Base-by-base conservation (phyloP, 2,888 invertebrate genomes). In the Aspidiotus rigidus region DNA sequence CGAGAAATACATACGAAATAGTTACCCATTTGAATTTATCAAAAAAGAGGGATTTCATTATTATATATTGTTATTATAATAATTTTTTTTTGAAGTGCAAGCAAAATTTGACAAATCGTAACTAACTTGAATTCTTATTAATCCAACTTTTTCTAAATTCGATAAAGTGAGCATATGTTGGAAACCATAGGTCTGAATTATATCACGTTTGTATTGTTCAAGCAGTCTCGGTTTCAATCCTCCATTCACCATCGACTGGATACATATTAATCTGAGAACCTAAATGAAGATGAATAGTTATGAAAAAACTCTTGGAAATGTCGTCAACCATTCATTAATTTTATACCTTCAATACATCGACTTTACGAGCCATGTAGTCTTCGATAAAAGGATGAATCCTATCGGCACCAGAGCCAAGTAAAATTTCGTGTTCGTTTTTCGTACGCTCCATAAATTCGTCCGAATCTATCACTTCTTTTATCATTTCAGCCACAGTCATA, bases 401-500 rank as follows among this genome's bases (percentile, higher is more conserved):
- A 75, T 98, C 98, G 1, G 92, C 89, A 75, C 96, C 95, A 17
- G 92, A 85, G 71, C 93, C 92, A 76, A 93, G 88, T 73, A 96
- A 81, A 74, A 98, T 88, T 76, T 97, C 96, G 77, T 96, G 96
- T 76, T 96, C 95, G 54, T 88, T 85, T 74, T 88, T 86, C 49
- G 93, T 80, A 61, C 85, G 85, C 75, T 92, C 90, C 70, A 88
- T 83, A 77, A 94, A 94, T 44, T 85, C 84, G 74, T 86, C 86
- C 0, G 83, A 81, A 74, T 89, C 89, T 3, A 85, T 85, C 56
- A 87, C 85, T 80, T 93, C 92, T 78, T 95, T 94, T 42, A 98
- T 88, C 77, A 93, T 85, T 78, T 95, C 94, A 0, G 95, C 96
- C 74, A 98, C 91, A 49, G 93, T 89, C 7, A 93, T 95, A 76